A percentile compares a stretch with the other conserved stretches of the same genome.
Evolutionary conservation across 2,888 invertebrate species (phyloP).

Genomic region (Tetrapedia diversipes): DNA sequence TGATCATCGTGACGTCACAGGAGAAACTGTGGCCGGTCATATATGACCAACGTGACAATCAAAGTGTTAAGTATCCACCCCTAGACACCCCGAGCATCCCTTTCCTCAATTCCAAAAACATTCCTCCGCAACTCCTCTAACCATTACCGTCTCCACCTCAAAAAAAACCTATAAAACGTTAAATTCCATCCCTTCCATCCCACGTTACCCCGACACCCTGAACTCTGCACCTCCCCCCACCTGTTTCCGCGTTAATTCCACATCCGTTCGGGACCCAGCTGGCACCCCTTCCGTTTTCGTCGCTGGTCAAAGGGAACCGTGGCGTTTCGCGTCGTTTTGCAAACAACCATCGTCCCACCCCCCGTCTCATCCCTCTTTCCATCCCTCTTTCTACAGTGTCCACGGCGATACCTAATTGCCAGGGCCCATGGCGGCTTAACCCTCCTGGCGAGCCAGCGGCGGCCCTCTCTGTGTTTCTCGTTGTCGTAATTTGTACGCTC

Average conservation of each 20-base stretch:
- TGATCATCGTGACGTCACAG: too few species aligned
- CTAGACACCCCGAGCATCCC: not conserved
- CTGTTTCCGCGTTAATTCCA: not conserved
- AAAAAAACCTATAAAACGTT: too few species aligned
- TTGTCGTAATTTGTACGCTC: conserved; percentile 66
- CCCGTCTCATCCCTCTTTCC: too few species aligned
- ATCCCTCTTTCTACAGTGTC: conserved; percentile 27
- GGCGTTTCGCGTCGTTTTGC: conserved; percentile 1
- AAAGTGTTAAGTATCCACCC: too few species aligned
- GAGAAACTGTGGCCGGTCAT: too few species aligned
- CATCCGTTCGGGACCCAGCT: not conserved
- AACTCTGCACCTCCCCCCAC: too few species aligned
- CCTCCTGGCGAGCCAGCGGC: not conserved
- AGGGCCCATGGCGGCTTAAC: not conserved
- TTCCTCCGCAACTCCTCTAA: not conserved
- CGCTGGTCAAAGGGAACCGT: conserved; percentile 20
- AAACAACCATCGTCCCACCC: conserved; percentile 13
- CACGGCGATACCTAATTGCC: conserved; percentile 45
- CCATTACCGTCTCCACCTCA: too few species aligned
- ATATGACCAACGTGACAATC: too few species aligned
- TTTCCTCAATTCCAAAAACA: not conserved
- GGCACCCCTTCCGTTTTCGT: not conserved
- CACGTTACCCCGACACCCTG: too few species aligned
- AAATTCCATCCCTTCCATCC: too few species aligned
- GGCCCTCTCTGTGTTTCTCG: conserved; percentile 40